A percentile compares a stretch with the other conserved stretches of the same genome.
These are phyloP conservation scores for Lochmaea capreae DNA, from an alignment of 2,888 invertebrate genomes.

Conservation along the genomic window DNA sequence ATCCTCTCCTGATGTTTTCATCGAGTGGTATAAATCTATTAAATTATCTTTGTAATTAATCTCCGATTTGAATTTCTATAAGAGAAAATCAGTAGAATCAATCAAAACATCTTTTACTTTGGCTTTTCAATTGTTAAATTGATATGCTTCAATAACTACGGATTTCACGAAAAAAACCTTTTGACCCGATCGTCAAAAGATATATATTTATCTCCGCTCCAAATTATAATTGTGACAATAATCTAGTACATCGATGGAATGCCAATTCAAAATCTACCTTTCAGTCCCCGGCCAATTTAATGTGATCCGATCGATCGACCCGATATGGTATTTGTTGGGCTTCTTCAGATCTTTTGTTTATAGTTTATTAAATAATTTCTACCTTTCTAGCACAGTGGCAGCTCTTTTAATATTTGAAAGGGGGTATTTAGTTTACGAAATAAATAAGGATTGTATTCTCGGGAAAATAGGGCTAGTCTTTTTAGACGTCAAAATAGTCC, in stretches of 20 bases:
- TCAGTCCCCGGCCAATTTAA: slow-evolving; percentile 5
- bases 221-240: slow-evolving; percentile 24
- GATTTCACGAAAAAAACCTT: slow-evolving; percentile 18
- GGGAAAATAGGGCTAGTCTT: no score
- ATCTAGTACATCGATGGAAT: slow-evolving; percentile 16
- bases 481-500: no score
- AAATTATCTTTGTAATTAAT: neutral
- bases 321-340: neutral
- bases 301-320: neutral
- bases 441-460: no score
- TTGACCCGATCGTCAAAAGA: slow-evolving; percentile 9
- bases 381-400: slow-evolving; percentile 6
- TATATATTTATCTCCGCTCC: slow-evolving; percentile 15
- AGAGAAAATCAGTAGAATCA: neutral
- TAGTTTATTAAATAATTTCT: neutral
- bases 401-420: neutral
- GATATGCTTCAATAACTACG: slow-evolving; percentile 9
- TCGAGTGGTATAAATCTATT: no score
- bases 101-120: slow-evolving; percentile 3
- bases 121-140: slow-evolving; percentile 21
- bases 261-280: slow-evolving; percentile 9
- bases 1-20: no score
- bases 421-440: no score
- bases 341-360: slow-evolving; percentile 8
- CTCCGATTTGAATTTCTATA: neutral